Conservation (phyloP, 2,797 vertebrate genomes). For the Hydrophis major region DNA sequence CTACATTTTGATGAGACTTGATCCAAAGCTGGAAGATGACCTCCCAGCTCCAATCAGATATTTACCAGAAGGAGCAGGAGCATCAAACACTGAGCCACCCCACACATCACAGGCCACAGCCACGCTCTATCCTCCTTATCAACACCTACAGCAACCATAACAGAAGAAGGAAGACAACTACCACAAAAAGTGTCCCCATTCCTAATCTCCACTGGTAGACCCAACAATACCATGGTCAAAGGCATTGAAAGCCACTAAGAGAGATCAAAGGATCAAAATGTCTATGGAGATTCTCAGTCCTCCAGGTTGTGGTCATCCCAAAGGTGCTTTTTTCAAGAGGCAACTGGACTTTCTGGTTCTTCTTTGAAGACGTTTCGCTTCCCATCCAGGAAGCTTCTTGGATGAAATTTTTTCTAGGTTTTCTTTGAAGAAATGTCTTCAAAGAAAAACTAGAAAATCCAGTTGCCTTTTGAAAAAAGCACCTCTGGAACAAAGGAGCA, state of each 20-base stretch:
- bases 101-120: neutral
- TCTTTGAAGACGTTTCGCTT: too few relatives aligned
- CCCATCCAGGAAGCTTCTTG: too few relatives aligned
- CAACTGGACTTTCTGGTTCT: too few relatives aligned
- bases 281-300: too few relatives aligned
- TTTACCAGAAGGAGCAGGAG: neutral
- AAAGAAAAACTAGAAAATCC: too few relatives aligned
- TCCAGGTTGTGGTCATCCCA: too few relatives aligned
- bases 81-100: neutral
- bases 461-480: too few relatives aligned
- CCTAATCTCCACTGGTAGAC: neutral
- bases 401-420: too few relatives aligned
- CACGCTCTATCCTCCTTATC: neutral
- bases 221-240: neutral
- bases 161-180: neutral
- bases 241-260: neutral
- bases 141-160: neutral
- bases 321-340: too few relatives aligned
- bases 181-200: neutral
- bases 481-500: too few relatives aligned
- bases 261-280: too few relatives aligned
- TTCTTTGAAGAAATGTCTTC: too few relatives aligned
- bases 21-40: neutral
- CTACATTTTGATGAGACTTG: neutral
- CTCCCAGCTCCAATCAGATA: neutral